These are phyloP conservation scores for Macrosiphum euphorbiae DNA, from an alignment of 2,888 invertebrate genomes.

Conservation along the genomic window DNA sequence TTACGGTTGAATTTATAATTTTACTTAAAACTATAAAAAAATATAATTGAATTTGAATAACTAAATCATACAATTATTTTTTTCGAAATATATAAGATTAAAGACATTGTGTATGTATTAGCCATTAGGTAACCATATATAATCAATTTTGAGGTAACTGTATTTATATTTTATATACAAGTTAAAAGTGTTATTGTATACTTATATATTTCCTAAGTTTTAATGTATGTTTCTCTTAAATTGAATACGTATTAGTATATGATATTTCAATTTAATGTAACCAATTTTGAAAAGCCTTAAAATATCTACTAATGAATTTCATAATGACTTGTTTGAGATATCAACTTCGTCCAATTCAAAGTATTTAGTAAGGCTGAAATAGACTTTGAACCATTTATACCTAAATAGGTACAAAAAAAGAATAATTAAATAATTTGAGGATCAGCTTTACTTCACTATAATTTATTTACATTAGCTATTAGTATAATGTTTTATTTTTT, in stretches of 20 bases:
- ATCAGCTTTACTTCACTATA: neutral
- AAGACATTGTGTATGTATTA: neutral
- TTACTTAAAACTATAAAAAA: neutral
- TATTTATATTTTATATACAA: neutral
- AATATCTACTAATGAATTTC: neutral
- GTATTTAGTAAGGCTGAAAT: no score
- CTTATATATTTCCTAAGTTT: neutral
- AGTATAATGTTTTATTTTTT: neutral
- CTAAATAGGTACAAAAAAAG: neutral
- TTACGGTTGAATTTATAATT: neutral
- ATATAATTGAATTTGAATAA: neutral
- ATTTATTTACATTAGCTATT: neutral
- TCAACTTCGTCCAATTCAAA: no score
- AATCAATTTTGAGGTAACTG: neutral
- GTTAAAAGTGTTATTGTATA: neutral
- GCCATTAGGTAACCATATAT: neutral
- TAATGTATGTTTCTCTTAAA: neutral
- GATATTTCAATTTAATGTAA: neutral
- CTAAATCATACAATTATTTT: neutral
- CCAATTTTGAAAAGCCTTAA: neutral
- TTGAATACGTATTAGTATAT: neutral
- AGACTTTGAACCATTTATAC: neutral
- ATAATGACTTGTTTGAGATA: no score
- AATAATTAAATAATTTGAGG: neutral
- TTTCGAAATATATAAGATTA: neutral